Evolutionary conservation across 2,797 vertebrate genomes (phyloP), one percentile per base, ranked within the genome.

Genomic region (Pseudopleuronectes americanus): DNA sequence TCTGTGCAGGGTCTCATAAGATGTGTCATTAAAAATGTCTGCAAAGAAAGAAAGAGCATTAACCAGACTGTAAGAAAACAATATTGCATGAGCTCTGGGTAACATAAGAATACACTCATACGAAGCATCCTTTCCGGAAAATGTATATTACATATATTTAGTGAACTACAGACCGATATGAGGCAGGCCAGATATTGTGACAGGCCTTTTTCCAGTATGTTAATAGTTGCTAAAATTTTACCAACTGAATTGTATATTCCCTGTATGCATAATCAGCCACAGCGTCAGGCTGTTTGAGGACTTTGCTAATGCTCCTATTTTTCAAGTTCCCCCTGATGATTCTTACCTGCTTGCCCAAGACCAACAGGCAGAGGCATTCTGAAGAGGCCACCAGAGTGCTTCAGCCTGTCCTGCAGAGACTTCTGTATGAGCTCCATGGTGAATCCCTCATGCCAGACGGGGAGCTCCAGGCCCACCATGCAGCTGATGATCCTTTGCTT

Each of bases 11-110:
- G 85, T 89, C 67, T 94, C 94, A 66, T 92, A 88, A 0, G 80
- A 83, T 1, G 89, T 93, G 73, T 93, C 89, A 0, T 96, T 95
- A 76, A 94, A 96, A 59, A 96, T 95, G 22, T 95, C 95, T 96
- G 91, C 26, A 89, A 71, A 31, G 49, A 76, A 36, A 89, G 19
- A 48, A 4, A 8, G 4, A 43, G 7, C 1, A 49, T 75, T 41
- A 48, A n/a, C 3, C 64, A 8, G 57, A 14, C 0, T 47, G 3
- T 16, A 22, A 2, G 13, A 9, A 38, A 5, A 13, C 36, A 38
- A 38, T 38, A 52, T 45, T 19, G 54, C 28, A 54, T 19, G 47
- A 43, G 4, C 13, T 43, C 16, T 17, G 14, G 41, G 41, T 43
- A 43, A 43, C 16, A 43, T 5, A 7, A 43, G 12, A 13, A 33